Evolutionary conservation across 2,888 invertebrate species (phyloP).

Genomic region (Pyrocoelia pectoralis): DNA sequence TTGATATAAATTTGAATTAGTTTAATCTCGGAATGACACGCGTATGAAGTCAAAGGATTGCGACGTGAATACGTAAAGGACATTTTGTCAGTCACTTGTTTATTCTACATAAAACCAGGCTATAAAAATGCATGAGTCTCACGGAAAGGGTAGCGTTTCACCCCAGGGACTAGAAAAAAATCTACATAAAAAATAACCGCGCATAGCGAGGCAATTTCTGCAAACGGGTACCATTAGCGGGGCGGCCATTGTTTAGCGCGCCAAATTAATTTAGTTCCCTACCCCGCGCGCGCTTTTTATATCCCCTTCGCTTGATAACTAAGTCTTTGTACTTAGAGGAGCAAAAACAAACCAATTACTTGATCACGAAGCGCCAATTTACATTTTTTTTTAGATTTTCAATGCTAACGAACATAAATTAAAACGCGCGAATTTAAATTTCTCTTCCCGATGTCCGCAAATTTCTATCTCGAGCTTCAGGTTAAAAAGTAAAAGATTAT

Average conservation of each 20-base stretch:
- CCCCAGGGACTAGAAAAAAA: slow-evolving; percentile 52
- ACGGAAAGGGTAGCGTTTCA: slow-evolving; percentile 52
- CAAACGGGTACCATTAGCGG: slow-evolving; percentile 62
- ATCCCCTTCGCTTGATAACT: slow-evolving; percentile 36
- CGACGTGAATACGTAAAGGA: slow-evolving; percentile 21
- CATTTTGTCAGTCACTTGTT: slow-evolving; percentile 42
- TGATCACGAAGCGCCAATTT: slow-evolving; percentile 26
- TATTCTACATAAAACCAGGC: slow-evolving; percentile 44
- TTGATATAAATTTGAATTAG: not conserved
- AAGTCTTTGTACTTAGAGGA: slow-evolving; percentile 34
- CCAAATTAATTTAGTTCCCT: slow-evolving; percentile 63
- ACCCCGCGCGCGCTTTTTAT: slow-evolving; percentile 30
- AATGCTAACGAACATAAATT: slow-evolving; percentile 19
- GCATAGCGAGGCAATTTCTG: slow-evolving; percentile 60
- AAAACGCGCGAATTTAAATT: slow-evolving; percentile 21
- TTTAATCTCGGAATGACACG: not conserved
- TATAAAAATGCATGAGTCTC: slow-evolving; percentile 52
- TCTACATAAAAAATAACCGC: slow-evolving; percentile 60
- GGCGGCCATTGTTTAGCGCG: slow-evolving; percentile 63
- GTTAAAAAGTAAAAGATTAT: slow-evolving; percentile 31
- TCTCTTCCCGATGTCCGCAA: slow-evolving; percentile 11
- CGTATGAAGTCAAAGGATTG: not conserved
- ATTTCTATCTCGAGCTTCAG: slow-evolving; percentile 5
- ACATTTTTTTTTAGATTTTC: slow-evolving; percentile 27
- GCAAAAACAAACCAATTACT: slow-evolving; percentile 32